Evolutionary conservation across 2,888 invertebrate species (phyloP).

Genomic region (Nomada hirtipes): DNA sequence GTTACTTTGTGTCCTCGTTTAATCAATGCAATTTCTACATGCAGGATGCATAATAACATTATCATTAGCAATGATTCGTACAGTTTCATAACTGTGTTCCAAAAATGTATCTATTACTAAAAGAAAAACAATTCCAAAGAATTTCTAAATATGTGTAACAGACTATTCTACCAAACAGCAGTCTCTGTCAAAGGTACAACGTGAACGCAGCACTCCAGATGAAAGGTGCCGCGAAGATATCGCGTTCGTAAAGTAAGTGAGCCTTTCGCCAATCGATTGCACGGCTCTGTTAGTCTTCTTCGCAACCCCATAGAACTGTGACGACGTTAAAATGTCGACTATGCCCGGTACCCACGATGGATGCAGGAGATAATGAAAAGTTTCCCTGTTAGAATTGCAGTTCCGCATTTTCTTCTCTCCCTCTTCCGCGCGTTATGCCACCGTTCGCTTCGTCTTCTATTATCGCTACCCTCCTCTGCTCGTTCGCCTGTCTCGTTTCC

Average conservation of each 20-base stretch:
- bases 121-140: no score
- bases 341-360: slow-evolving; percentile 79
- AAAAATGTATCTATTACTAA: no score
- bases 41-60: no score
- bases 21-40: no score
- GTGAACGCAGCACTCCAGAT: slow-evolving; percentile 69
- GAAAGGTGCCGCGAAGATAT: slow-evolving; percentile 78
- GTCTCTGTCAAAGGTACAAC: background rate
- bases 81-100: no score
- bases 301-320: slow-evolving; percentile 52
- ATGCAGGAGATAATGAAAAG: slow-evolving; percentile 80
- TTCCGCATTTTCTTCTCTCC: slow-evolving; percentile 70
- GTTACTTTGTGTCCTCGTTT: no score
- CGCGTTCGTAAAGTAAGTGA: slow-evolving; percentile 77
- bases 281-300: slow-evolving; percentile 25
- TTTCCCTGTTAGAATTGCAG: slow-evolving; percentile 58
- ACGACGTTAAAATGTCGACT: slow-evolving; percentile 74
- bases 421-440: background rate
- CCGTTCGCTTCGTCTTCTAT: background rate
- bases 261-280: slow-evolving; percentile 38
- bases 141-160: no score
- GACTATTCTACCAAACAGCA: no score
- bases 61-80: no score
- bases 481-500: background rate
- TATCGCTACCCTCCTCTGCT: no score